phyloP scores from a whole-genome alignment of 2,888 invertebrate genomes.

The Aleiodes testaceus region DNA sequence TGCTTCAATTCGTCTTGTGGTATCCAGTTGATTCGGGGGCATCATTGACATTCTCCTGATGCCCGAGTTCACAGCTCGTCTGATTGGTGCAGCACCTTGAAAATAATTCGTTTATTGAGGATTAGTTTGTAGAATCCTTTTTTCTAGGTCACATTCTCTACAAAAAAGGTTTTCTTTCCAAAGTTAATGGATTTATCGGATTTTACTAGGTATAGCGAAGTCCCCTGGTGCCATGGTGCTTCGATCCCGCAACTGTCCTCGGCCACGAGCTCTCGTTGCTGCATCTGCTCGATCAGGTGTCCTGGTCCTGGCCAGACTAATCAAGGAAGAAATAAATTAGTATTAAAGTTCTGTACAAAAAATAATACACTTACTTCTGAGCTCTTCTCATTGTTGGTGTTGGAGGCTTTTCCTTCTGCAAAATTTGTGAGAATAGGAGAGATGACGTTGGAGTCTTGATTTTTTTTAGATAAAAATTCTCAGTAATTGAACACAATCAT shows the following conservation, averaged over 20 bases:
- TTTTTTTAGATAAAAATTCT: too few relatives aligned
- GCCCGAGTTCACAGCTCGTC: not conserved
- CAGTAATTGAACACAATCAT: too few relatives aligned
- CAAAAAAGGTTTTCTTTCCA: not conserved
- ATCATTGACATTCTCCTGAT: conserved; percentile 6
- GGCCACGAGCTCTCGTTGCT: conserved; percentile 1
- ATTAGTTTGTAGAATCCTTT: not conserved
- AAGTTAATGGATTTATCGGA: not conserved
- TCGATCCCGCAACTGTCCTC: conserved; percentile 7
- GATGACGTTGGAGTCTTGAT: not conserved
- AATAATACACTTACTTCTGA: not conserved
- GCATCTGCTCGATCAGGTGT: conserved; percentile 10
- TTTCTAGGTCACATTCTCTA: too few relatives aligned
- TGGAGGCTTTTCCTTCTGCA: conserved; percentile 9
- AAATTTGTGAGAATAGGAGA: not conserved
- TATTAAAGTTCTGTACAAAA: not conserved
- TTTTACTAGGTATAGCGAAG: conserved; percentile 11
- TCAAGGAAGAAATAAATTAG: not conserved
- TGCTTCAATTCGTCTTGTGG: conserved; percentile 42
- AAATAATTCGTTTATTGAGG: too few relatives aligned
- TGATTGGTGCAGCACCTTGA: not conserved
- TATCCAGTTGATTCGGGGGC: conserved; percentile 39
- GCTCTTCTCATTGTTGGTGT: conserved; percentile 26
- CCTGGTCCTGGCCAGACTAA: not conserved
- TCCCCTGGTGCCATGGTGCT: conserved; percentile 6